These are phyloP conservation scores for Galeopsomyia nigrocyanea DNA, from an alignment of 2,888 invertebrate species.

Conservation along the genomic window DNA sequence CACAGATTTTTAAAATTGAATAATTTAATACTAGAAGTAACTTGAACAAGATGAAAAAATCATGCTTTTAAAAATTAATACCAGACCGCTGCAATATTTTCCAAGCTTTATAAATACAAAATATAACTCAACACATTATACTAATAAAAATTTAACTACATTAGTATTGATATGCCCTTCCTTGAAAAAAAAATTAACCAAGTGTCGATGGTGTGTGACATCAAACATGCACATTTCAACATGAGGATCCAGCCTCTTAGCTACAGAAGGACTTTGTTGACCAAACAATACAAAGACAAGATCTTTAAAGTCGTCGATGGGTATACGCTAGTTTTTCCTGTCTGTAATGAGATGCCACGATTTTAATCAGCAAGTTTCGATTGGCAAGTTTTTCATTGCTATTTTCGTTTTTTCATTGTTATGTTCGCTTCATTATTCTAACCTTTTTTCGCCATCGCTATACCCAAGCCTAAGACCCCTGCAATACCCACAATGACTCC, in stretches of 20 bases:
- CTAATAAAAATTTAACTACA: no score
- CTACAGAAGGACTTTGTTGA: constrained; percentile 34
- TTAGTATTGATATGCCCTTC: no score
- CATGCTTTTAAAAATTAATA: constrained; percentile 2
- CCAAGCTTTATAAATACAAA: not conserved
- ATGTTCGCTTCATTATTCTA: constrained; percentile 38
- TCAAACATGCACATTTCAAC: constrained; percentile 26
- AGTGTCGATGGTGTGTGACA: constrained; percentile 33
- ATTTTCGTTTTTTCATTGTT: constrained; percentile 7
- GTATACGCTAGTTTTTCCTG: constrained; percentile 34
- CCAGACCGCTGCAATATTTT: not conserved
- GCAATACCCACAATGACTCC: constrained; percentile 89
- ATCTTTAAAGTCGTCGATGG: constrained; percentile 9
- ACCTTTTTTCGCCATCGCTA: constrained; percentile 77
- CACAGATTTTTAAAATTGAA: no score
- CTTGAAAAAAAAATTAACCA: constrained; percentile 18
- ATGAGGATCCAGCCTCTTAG: constrained; percentile 37
- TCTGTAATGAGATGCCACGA: constrained; percentile 41
- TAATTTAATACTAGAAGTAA: no score
- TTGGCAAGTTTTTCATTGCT: constrained; percentile 11
- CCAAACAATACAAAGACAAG: constrained; percentile 27
- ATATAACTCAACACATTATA: no score
- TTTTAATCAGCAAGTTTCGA: constrained; percentile 29
- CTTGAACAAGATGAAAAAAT: not conserved
- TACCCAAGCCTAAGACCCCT: constrained; percentile 85